Evolutionary conservation across 2,888 invertebrate genomes (phyloP).

Genomic region (Odontothrips loti): DNA sequence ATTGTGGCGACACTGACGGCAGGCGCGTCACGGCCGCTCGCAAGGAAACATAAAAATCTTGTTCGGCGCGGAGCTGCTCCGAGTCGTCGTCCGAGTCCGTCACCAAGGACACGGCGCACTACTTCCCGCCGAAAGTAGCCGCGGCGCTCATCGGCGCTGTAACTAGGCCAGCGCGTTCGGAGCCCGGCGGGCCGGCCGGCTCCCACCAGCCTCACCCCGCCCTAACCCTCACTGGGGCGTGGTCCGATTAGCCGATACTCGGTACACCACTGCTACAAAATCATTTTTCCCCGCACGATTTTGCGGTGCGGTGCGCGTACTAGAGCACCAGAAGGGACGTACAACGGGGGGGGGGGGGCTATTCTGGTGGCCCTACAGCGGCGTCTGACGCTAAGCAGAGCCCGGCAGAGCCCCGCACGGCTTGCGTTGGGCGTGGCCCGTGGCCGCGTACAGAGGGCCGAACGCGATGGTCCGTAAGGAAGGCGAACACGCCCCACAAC

Average conservation of each 20-base stretch:
- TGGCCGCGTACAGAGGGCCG: background rate
- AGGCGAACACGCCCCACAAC: background rate
- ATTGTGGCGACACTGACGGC: too few species aligned
- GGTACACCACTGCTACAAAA: too few species aligned
- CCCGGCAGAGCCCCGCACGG: background rate
- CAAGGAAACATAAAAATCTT: constrained; percentile 17
- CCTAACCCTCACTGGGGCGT: too few species aligned
- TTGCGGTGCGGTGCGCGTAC: background rate
- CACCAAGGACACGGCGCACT: background rate
- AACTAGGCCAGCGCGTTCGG: too few species aligned
- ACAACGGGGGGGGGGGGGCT: background rate
- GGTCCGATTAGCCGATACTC: too few species aligned
- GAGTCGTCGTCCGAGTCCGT: background rate
- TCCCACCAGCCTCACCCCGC: too few species aligned
- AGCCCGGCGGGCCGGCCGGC: too few species aligned
- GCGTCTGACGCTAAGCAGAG: constrained; percentile 19
- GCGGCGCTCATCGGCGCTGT: too few species aligned
- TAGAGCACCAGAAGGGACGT: background rate
- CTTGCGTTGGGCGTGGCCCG: background rate
- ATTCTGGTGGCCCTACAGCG: constrained; percentile 19
- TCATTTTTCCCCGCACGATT: background rate
- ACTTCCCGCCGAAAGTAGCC: too few species aligned
- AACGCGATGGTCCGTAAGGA: too few species aligned
- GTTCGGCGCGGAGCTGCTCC: background rate
- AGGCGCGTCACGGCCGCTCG: background rate